Base-by-base conservation (phyloP, 2,113 vertebrate genomes). In the Apeltes quadracus region DNA sequence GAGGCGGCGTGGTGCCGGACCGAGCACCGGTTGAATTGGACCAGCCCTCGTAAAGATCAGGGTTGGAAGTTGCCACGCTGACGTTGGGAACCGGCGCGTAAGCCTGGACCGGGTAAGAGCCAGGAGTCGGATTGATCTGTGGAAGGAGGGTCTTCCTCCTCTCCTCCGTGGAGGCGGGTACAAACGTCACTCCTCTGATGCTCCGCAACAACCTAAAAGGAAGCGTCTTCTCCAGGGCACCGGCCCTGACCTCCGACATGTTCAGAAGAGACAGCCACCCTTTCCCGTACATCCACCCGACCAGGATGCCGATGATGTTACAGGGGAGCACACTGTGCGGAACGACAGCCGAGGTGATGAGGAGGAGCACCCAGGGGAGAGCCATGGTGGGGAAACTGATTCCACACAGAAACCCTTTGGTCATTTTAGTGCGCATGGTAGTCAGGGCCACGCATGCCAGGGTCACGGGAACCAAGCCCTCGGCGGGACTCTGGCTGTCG, bases 91-190 rank as follows among this genome's bases (percentile, higher is more conserved):
- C 4, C 2, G 84, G 86, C 38, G 85, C 88, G 2, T 92, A 92
- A 2, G 82, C 86, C 62, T 92, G 91, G 51, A 91, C 87, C 0
- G 91, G 91, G 75, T 92, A 92, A n/a, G 87, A 89, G 5, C 90
- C 91, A 3, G 91, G 86, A 29, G 84, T 72, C n/a, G 90, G 87
- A 11, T 82, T 89, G 46, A 91, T 82, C 16, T 72, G 82, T n/a
- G 90, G 90, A 20, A 92, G 90, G 32, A 92, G 63, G 1, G 79
- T 87, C 72, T 79, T 91, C 65, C 85, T 87, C 58, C 86, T 84
- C 38, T 91, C 79, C n/a, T 88, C 82, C 0, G 61, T 22, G 53
- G 85, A 87, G 14, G 86, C 85, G n/a, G 90, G 85, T 2, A 92
- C 44, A 62, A 88, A 91, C 41, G 9, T 16, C 1, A 20, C 81